These are phyloP conservation scores for Thalassaphorura encarpata DNA, from an alignment of 1,140 invertebrate species.

Conservation along the genomic window DNA sequence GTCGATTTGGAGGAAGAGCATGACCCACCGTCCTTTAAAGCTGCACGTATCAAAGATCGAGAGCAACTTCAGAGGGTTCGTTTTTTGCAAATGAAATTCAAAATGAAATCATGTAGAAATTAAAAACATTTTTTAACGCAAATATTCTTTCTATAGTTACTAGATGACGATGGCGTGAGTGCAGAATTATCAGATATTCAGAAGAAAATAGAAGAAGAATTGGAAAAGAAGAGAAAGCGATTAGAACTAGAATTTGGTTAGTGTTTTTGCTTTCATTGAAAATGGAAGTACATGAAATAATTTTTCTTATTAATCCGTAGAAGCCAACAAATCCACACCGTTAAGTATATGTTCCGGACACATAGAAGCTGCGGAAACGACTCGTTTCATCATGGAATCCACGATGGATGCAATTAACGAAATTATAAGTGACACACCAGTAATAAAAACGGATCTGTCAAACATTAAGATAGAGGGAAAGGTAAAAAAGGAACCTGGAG, in stretches of 20 bases:
- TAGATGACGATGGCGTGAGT: conserved; percentile 30
- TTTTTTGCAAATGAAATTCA: conserved; percentile 16
- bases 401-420: conserved; percentile 28
- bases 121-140: conserved; percentile 27
- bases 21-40: conserved; percentile 90
- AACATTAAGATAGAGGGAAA: neutral
- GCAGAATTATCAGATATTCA: conserved; percentile 58
- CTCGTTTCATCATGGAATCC: conserved; percentile 29
- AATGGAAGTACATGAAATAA: no score
- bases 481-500: neutral
- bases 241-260: no score
- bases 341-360: neutral
- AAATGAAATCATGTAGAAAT: no score
- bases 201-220: conserved; percentile 29
- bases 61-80: conserved; percentile 61
- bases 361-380: conserved; percentile 1
- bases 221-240: conserved; percentile 21
- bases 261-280: no score
- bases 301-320: no score
- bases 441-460: neutral
- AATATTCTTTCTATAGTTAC: conserved; percentile 5
- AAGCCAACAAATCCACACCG: no score
- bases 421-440: conserved; percentile 10
- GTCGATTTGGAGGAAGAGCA: conserved; percentile 94
- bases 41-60: conserved; percentile 72